These are phyloP conservation scores for Acridotheres tristis DNA, from an alignment of 2,797 vertebrate species.

Conservation along the genomic window DNA sequence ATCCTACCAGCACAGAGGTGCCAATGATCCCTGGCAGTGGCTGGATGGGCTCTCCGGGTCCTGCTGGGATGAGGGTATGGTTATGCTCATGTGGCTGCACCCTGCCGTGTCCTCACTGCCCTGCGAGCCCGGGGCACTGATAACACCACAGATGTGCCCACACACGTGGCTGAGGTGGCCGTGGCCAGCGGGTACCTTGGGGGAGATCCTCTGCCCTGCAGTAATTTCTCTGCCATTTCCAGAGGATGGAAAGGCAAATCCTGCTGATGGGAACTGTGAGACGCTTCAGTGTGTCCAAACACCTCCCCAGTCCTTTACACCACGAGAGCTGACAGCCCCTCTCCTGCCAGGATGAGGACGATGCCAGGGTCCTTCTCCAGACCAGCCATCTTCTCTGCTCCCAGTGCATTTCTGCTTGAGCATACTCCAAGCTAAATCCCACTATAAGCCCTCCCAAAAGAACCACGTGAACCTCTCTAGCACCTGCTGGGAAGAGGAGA, in stretches of 20 bases:
- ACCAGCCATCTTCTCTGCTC: neutral
- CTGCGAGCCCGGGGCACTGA: accelerated
- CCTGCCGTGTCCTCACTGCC: neutral
- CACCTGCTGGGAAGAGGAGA: neutral
- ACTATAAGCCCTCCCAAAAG: accelerated
- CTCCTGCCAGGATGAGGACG: neutral
- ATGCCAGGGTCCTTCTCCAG: neutral
- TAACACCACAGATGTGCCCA: neutral
- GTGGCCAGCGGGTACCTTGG: neutral
- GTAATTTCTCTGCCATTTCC: neutral
- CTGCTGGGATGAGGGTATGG: neutral
- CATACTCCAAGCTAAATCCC: neutral
- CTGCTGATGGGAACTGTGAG: neutral
- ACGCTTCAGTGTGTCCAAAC: neutral
- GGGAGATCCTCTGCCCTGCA: neutral
- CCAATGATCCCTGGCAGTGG: neutral
- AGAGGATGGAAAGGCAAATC: neutral
- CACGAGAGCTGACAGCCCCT: accelerated
- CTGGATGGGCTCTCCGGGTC: accelerated
- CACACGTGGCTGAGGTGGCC: accelerated
- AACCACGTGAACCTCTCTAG: neutral
- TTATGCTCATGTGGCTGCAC: neutral
- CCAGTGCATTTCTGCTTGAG: neutral
- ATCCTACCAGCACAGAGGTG: accelerated
- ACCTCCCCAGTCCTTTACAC: neutral